These are phyloP conservation scores for Leptoclinus maculatus DNA, from an alignment of 2,797 vertebrate genomes.

Conservation along the genomic window DNA sequence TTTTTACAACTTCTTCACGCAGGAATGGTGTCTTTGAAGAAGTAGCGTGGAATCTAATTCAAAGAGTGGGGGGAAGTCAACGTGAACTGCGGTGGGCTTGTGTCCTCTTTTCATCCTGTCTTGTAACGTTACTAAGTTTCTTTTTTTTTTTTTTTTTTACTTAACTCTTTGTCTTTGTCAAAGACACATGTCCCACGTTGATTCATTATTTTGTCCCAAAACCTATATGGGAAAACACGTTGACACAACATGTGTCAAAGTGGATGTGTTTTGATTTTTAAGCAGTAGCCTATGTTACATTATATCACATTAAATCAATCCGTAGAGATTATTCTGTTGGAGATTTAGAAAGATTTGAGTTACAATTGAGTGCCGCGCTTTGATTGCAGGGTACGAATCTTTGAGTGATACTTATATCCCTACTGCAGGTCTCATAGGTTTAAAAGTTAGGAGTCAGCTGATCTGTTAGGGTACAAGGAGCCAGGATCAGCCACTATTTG, in stretches of 20 bases:
- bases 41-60: background rate
- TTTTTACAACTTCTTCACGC: background rate
- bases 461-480: constrained; percentile 56
- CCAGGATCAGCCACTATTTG: constrained; percentile 50
- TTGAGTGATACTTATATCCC: background rate
- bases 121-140: background rate
- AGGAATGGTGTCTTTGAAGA: background rate
- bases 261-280: background rate
- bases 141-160: background rate
- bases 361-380: background rate
- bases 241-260: background rate
- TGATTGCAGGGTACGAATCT: background rate
- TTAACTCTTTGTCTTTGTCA: background rate
- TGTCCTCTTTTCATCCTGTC: background rate
- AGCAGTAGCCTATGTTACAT: background rate
- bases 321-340: background rate
- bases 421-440: constrained; percentile 6
- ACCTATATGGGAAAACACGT: background rate
- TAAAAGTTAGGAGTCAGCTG: constrained; percentile 51
- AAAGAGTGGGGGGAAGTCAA: background rate
- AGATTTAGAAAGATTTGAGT: background rate
- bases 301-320: background rate
- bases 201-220: background rate
- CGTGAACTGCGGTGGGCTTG: constrained; percentile 3
- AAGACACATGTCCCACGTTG: background rate